phyloP scores from a whole-genome alignment of 2,113 vertebrate genomes.

The Notarius lentiginosus region DNA sequence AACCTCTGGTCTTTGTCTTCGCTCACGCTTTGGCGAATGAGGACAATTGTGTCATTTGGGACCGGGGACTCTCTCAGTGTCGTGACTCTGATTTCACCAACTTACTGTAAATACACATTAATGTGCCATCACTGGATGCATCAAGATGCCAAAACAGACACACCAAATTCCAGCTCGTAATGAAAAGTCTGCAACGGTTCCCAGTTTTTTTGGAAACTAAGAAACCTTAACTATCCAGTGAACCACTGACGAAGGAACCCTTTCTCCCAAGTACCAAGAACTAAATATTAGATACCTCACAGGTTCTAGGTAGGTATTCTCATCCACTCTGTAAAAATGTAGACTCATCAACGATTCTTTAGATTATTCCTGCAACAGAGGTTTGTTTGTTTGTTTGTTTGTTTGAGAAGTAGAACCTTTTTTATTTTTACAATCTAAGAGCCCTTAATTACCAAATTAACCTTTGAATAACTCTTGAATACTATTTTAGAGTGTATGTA shows the following conservation, averaged over 20 bases:
- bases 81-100: not conserved
- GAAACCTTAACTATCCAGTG: not conserved
- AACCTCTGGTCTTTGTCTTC: not conserved
- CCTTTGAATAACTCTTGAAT: not conserved
- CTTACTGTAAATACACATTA: conserved; percentile 1
- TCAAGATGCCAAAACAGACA: conserved; percentile 11
- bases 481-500: not conserved
- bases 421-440: not conserved
- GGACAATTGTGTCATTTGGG: not conserved
- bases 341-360: not conserved
- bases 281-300: not conserved
- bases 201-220: not conserved
- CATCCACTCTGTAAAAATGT: not conserved
- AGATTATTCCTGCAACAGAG: not conserved
- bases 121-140: not conserved
- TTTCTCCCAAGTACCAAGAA: not conserved
- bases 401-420: not conserved
- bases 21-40: not conserved
- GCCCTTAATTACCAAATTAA: not conserved
- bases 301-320: not conserved
- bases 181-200: not conserved
- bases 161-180: not conserved
- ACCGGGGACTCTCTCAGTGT: not conserved
- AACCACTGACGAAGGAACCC: not conserved
- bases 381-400: no score